Percentiles rank a stretch among this genome's conserved stretches.
Conservation (phyloP, 1,140 invertebrate species). For the Drosophila suzukii region DNA sequence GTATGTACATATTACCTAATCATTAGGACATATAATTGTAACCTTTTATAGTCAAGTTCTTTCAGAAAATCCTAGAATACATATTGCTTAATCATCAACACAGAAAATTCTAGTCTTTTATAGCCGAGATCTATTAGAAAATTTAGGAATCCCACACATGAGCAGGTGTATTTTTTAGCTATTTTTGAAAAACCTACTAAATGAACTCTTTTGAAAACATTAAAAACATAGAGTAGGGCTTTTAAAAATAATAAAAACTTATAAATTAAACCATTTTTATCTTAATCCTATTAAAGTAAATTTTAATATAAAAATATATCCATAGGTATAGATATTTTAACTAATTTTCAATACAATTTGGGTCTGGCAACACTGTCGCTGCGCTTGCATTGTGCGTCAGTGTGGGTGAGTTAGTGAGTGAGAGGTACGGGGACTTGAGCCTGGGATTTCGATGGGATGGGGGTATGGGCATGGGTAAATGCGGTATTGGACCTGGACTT, state of each 20-base stretch:
- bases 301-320: too few relatives aligned
- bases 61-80: too few relatives aligned
- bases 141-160: not conserved
- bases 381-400: constrained; percentile 6
- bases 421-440: constrained; percentile 26
- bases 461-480: not conserved
- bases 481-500: constrained; percentile 14
- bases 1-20: too few relatives aligned
- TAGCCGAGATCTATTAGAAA: not conserved
- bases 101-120: not conserved
- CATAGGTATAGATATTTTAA: not conserved
- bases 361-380: constrained; percentile 3
- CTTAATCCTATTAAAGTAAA: too few relatives aligned
- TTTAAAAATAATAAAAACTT: not conserved
- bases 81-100: too few relatives aligned
- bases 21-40: too few relatives aligned
- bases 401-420: constrained; percentile 23
- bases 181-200: not conserved
- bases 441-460: constrained; percentile 34
- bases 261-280: too few relatives aligned
- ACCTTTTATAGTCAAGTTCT: too few relatives aligned
- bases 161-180: not conserved
- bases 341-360: not conserved
- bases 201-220: not conserved
- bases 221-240: not conserved